Evolutionary conservation across 2,797 vertebrate species (phyloP), one percentile per base, ranked within the genome.

Genomic region (Muscicapa comitata): DNA sequence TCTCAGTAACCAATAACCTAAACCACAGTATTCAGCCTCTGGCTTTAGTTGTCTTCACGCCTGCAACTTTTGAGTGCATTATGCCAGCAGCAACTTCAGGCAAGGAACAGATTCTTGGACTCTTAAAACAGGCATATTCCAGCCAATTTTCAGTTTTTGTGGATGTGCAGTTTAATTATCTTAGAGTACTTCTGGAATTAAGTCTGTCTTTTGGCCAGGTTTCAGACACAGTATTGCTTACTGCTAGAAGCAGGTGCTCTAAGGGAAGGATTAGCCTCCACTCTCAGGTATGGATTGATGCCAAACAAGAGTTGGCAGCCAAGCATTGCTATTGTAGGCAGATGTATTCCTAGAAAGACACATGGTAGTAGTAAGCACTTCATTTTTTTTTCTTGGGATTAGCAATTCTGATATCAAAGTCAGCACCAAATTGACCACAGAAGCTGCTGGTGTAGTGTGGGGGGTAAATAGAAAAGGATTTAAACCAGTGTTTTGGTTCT

Each of bases 211-310:
- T 94, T 97, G 96, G 95, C 94, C 53, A 74, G 23, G 20, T 94
- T 96, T 97, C 96, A 93, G 92, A 75, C 5, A 33, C 88, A 79
- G n/a, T 91, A 51, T 70, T 95, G 88, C 91, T 93, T 91, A 59
- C 92, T 95, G 92, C 90, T 96, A 75, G 79, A 96, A 96, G 95
- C 94, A 96, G 94, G 94, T 96, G 94, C 93, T 97, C 80, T 90
- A 90, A 93, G 65, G 90, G 82, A 92, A 90, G 88, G 93, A 97
- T 96, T 96, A 95, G 80, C 55, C 66, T 95, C 51, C 31, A 50
- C 75, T 84, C 83, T 91, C 94, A 96, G 96, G 96, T 96, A 37
- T 95, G 94, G 92, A 93, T 71, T 87, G 42, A 37, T 94, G 93
- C 95, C 95, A 96, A 71, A 67, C 26, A 53, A 90, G 59, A 45